Evolutionary conservation across 1,140 invertebrate genomes (phyloP).

Genomic region (Elysia chlorotica): DNA sequence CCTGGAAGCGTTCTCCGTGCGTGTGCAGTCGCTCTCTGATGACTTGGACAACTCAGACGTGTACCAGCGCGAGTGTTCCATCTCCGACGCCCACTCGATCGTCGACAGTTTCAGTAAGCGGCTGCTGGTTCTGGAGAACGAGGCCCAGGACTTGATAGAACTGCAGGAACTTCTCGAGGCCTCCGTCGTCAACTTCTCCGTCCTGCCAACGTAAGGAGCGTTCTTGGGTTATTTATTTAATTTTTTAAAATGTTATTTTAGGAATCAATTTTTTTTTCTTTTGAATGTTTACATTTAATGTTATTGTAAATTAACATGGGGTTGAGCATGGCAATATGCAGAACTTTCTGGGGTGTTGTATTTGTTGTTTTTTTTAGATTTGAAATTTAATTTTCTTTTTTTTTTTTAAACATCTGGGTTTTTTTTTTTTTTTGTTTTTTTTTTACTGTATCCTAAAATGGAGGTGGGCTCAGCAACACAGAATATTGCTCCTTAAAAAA

Average conservation of each 20-base stretch:
- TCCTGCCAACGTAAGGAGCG: slow-evolving; percentile 54
- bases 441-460: too few relatives aligned
- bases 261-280: not conserved
- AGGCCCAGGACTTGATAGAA: slow-evolving; percentile 61
- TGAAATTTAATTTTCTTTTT: too few relatives aligned
- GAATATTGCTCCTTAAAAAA: too few relatives aligned
- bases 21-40: slow-evolving; percentile 43
- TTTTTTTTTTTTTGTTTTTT: too few relatives aligned
- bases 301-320: not conserved
- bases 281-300: not conserved
- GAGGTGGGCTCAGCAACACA: too few relatives aligned
- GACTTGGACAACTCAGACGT: slow-evolving; percentile 56
- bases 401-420: too few relatives aligned
- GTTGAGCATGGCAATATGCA: too few relatives aligned
- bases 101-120: slow-evolving; percentile 54
- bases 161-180: slow-evolving; percentile 60
- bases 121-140: slow-evolving; percentile 55
- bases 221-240: too few relatives aligned
- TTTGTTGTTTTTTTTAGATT: too few relatives aligned
- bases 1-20: slow-evolving; percentile 53
- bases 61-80: slow-evolving; percentile 52
- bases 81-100: slow-evolving; percentile 49
- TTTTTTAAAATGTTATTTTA: not conserved
- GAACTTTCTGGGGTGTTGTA: too few relatives aligned
- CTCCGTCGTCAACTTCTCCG: slow-evolving; percentile 57